Conservation (phyloP, 2,797 vertebrate genomes). For the Microctenopoma lineatum region DNA sequence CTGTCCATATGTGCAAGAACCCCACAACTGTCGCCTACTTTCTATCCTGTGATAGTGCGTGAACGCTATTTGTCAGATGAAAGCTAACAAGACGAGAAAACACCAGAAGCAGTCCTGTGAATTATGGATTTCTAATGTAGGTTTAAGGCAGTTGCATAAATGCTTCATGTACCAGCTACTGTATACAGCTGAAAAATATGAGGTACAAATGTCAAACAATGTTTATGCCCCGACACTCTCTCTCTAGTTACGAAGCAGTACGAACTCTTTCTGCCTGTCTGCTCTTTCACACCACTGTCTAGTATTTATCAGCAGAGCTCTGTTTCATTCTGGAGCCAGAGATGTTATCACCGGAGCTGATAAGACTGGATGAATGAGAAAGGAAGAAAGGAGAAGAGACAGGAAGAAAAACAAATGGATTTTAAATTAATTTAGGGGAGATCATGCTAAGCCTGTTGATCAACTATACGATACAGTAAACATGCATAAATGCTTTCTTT, state of each 20-base stretch:
- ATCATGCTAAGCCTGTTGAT: conserved; percentile 34
- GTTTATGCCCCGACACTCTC: background rate
- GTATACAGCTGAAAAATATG: too few species aligned
- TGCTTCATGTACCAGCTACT: too few species aligned
- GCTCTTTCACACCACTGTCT: conserved; percentile 43
- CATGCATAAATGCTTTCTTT: conserved; percentile 3
- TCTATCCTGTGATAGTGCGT: too few species aligned
- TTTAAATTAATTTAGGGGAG: conserved; percentile 27
- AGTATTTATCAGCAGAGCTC: conserved; percentile 67
- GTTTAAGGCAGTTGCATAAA: too few species aligned
- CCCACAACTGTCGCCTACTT: too few species aligned
- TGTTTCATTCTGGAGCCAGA: conserved; percentile 64
- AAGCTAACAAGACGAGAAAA: too few species aligned
- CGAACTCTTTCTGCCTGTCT: conserved; percentile 14
- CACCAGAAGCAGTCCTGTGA: too few species aligned
- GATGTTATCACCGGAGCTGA: conserved; percentile 68
- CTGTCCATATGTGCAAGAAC: too few species aligned
- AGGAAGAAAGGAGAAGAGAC: conserved; percentile 23
- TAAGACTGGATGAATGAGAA: conserved; percentile 64
- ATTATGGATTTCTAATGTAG: too few species aligned
- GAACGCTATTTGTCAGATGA: too few species aligned
- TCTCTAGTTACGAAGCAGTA: conserved; percentile 19
- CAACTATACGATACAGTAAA: conserved; percentile 13
- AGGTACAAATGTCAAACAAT: conserved; percentile 3
- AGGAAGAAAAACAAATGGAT: background rate